Evolutionary conservation across 2,113 vertebrate species (phyloP).

Genomic region (Campylomormyrus tamandua): DNA sequence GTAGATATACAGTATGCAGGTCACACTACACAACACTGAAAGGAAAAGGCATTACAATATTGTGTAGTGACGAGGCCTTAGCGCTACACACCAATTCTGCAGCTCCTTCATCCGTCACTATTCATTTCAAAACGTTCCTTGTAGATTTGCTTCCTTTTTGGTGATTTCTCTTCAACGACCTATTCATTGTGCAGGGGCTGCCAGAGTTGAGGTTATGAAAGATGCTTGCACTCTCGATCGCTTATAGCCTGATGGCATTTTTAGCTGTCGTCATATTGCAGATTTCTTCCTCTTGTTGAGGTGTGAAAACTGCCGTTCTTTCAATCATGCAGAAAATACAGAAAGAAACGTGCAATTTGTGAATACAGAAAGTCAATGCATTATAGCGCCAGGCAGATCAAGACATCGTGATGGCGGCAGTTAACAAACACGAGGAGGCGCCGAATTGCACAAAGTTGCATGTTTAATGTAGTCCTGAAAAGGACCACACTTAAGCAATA

Average conservation of each 20-base stretch:
- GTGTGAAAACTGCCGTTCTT: not conserved
- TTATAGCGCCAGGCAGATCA: not conserved
- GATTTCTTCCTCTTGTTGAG: constrained; percentile 6
- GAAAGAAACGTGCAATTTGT: not conserved
- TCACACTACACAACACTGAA: not conserved
- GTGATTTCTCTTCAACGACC: not conserved
- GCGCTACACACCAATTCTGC: not conserved
- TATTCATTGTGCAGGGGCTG: constrained; percentile 18
- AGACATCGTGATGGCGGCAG: too few relatives aligned
- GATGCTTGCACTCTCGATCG: constrained; percentile 14
- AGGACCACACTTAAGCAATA: too few relatives aligned
- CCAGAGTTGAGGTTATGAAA: constrained; percentile 17
- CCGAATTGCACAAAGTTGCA: too few relatives aligned
- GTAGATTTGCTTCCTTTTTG: not conserved
- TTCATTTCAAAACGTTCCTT: not conserved
- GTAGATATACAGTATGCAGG: not conserved
- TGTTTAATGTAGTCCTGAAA: too few relatives aligned
- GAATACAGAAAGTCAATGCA: not conserved
- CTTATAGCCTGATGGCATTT: constrained; percentile 18
- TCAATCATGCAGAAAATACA: not conserved
- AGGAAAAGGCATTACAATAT: not conserved
- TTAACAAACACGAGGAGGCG: too few relatives aligned
- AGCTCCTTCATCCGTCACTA: not conserved
- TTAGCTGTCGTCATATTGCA: constrained; percentile 17
- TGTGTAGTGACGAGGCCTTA: not conserved